These are phyloP conservation scores for Sinonovacula constricta DNA, from an alignment of 1,140 invertebrate species.

Conservation along the genomic window DNA sequence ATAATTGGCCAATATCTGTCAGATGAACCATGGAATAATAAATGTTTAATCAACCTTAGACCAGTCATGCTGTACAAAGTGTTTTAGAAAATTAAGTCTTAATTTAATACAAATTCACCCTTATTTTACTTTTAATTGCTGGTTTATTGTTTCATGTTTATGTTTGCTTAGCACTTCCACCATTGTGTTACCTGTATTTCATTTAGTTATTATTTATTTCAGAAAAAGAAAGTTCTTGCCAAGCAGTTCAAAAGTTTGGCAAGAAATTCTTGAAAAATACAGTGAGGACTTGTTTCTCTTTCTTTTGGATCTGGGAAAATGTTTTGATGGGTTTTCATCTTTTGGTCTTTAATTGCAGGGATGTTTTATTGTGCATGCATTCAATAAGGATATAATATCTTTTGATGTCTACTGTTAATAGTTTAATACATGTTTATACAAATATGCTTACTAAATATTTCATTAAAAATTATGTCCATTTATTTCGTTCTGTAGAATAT, in stretches of 20 bases:
- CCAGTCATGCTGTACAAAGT: background rate
- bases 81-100: background rate
- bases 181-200: background rate
- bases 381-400: background rate
- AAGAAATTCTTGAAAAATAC: conserved; percentile 55
- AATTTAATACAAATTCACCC: background rate
- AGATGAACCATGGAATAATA: no score
- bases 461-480: background rate
- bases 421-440: background rate
- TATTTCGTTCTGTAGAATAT: background rate
- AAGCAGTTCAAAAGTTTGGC: conserved; percentile 52
- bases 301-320: no score
- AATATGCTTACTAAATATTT: background rate
- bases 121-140: background rate
- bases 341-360: background rate
- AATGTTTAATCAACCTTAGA: background rate
- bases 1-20: no score
- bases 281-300: conserved; percentile 36
- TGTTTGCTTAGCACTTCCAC: background rate
- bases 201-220: conserved; percentile 15
- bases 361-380: background rate
- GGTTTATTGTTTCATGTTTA: background rate
- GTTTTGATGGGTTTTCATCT: no score
- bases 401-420: background rate
- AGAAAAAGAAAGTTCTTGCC: conserved; percentile 52